Conservation (phyloP, 2,797 vertebrate species). For the Vipera latastei region DNA sequence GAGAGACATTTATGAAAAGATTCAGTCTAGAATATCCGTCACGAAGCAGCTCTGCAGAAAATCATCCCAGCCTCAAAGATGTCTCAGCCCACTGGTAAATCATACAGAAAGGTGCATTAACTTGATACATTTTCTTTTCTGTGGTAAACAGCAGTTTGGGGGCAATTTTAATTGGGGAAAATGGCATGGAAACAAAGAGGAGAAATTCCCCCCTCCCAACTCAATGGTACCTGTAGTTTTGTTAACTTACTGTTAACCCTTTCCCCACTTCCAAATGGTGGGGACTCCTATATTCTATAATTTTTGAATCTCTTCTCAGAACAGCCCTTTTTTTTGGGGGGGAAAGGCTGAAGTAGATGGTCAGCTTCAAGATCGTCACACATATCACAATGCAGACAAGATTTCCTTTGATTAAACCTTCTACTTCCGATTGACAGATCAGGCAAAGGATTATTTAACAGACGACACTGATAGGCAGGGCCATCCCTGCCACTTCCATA, state of each 20-base stretch:
- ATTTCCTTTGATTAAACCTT: neutral
- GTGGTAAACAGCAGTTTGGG: neutral
- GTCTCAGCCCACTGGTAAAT: neutral
- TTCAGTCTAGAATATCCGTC: neutral
- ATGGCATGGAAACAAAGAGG: neutral
- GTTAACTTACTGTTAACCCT: neutral
- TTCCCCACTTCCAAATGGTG: neutral
- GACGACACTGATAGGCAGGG: constrained; percentile 10
- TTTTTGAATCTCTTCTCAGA: neutral
- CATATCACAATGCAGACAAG: neutral
- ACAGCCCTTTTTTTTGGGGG: neutral
- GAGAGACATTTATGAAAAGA: neutral
- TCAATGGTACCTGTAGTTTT: neutral
- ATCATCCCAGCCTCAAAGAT: neutral
- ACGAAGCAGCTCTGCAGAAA: neutral
- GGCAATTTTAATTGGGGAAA: neutral
- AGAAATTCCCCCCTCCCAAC: neutral
- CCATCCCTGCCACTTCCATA: constrained; percentile 37
- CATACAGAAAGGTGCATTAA: neutral
- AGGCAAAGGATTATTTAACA: neutral
- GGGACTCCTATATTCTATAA: neutral
- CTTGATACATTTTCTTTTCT: neutral
- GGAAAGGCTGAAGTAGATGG: neutral
- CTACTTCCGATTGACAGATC: neutral
- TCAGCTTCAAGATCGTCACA: neutral